These are phyloP conservation scores for Parnassius mnemosyne DNA, from an alignment of 2,888 invertebrate genomes.

Conservation along the genomic window DNA sequence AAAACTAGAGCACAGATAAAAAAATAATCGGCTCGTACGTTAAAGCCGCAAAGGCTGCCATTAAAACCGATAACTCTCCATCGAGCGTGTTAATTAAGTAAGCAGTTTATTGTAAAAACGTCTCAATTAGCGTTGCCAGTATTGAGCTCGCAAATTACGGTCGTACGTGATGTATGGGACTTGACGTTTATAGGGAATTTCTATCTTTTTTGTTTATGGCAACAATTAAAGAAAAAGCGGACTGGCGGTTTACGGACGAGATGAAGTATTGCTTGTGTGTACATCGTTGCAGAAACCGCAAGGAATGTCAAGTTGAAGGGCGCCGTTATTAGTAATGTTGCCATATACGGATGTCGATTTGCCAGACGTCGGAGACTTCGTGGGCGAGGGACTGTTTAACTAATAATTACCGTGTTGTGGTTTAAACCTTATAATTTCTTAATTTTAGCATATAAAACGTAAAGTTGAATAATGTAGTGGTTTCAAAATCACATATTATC, in stretches of 20 bases:
- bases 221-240: background rate
- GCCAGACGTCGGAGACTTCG: slow-evolving; percentile 1
- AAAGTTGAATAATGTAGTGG: background rate
- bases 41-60: slow-evolving; percentile 1
- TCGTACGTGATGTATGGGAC: slow-evolving; percentile 17
- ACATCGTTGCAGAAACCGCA: background rate
- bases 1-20: slow-evolving; percentile 6
- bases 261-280: background rate
- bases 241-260: background rate
- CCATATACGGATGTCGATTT: slow-evolving; percentile 10
- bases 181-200: background rate
- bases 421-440: background rate
- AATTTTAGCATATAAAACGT: background rate
- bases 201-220: background rate
- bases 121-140: slow-evolving; percentile 18
- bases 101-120: slow-evolving; percentile 13
- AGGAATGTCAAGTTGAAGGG: slow-evolving; percentile 7
- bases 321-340: slow-evolving; percentile 10
- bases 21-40: slow-evolving; percentile 2
- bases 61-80: slow-evolving; percentile 1
- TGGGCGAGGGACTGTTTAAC: slow-evolving; percentile 6
- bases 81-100: slow-evolving; percentile 9
- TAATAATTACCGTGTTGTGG: slow-evolving; percentile 5
- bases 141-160: slow-evolving; percentile 8
- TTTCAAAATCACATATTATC: no score